Evolutionary conservation across 2,888 invertebrate genomes (phyloP).

Genomic region (Pinctada fucata): DNA sequence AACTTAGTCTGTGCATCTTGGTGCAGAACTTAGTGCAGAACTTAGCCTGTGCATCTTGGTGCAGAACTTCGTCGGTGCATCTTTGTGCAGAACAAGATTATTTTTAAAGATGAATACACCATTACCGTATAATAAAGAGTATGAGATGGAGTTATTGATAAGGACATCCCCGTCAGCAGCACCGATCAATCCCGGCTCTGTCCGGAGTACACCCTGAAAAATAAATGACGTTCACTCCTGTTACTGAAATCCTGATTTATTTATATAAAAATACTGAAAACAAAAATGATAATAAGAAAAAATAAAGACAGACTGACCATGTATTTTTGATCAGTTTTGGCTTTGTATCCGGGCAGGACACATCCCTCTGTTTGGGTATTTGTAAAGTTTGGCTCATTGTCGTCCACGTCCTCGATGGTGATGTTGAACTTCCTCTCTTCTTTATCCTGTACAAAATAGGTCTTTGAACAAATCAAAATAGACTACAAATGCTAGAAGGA

Average conservation of each 20-base stretch:
- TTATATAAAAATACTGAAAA: neutral
- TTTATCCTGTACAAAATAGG: neutral
- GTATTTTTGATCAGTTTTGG: constrained; percentile 21
- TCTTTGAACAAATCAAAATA: too few relatives aligned
- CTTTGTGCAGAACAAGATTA: too few relatives aligned
- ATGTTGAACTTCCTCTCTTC: neutral
- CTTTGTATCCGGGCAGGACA: constrained; percentile 21
- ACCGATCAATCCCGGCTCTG: constrained; percentile 22
- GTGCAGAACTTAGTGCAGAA: too few relatives aligned
- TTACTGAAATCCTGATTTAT: too few relatives aligned
- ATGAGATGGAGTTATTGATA: constrained; percentile 20
- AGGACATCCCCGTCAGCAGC: constrained; percentile 32
- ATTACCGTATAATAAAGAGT: constrained; percentile 28
- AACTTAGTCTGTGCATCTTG: too few relatives aligned
- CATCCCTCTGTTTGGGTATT: constrained; percentile 14
- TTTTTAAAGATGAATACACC: too few relatives aligned
- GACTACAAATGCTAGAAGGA: too few relatives aligned
- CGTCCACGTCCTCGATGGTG: constrained; percentile 29
- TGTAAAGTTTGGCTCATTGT: constrained; percentile 26
- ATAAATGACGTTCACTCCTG: neutral
- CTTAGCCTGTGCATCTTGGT: too few relatives aligned
- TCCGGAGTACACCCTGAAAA: constrained; percentile 25
- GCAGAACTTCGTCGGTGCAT: too few relatives aligned
- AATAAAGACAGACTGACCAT: constrained; percentile 5
- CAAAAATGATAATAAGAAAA: neutral